Conservation (phyloP, 2,888 invertebrate species). For the Clistopyga incitator region DNA sequence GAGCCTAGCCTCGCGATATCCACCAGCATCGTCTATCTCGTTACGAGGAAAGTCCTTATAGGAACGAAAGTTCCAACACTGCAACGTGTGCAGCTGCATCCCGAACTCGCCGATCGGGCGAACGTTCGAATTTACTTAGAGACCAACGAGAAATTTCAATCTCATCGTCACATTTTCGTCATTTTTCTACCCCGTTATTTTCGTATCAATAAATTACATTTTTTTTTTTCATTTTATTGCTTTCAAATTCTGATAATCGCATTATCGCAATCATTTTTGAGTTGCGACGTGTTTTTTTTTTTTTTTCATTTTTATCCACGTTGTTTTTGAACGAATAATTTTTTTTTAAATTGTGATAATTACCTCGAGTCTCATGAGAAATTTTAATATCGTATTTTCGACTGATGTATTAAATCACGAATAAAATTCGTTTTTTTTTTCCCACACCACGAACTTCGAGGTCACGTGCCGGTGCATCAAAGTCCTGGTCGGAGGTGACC, state of each 20-base stretch:
- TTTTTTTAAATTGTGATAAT: no score
- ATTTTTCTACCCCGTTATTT: background rate
- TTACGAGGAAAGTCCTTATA: conserved; percentile 63
- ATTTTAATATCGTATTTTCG: background rate
- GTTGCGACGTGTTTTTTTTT: no score
- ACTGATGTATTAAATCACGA: background rate
- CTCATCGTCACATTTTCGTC: background rate
- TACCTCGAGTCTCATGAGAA: background rate
- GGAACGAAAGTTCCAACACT: conserved; percentile 25
- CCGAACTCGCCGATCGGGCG: conserved; percentile 23
- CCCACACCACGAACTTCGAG: conserved; percentile 35
- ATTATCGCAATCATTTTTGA: no score
- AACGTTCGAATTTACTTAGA: conserved; percentile 22
- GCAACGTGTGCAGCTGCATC: conserved; percentile 48
- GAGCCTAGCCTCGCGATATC: conserved; percentile 32
- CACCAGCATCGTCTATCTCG: conserved; percentile 50
- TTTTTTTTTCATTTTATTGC: no score
- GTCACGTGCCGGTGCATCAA: conserved; percentile 45
- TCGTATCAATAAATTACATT: background rate
- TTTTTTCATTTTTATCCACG: no score
- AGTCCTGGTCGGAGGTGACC: conserved; percentile 55
- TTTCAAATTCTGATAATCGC: no score
- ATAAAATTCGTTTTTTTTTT: background rate
- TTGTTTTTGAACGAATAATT: no score
- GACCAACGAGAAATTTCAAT: background rate